Conservation (phyloP, 2,888 invertebrate species). For the Ophioninae sp. region DNA sequence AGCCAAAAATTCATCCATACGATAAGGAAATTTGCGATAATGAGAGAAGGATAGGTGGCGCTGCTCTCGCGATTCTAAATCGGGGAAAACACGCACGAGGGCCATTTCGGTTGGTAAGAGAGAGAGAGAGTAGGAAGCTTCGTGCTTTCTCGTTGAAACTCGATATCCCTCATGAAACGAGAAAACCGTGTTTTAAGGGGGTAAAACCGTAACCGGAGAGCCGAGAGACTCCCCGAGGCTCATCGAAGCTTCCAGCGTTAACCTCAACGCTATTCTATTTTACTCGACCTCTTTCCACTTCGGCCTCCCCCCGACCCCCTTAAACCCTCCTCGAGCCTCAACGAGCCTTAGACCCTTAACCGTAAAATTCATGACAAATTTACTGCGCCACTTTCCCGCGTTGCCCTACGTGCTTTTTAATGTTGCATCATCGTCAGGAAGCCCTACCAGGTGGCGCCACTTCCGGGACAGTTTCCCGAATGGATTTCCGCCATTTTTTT, state of each 20-base stretch:
- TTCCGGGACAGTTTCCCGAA: no score
- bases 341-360: not conserved
- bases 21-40: constrained; percentile 18
- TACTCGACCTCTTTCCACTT: not conserved
- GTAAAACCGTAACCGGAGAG: constrained; percentile 56
- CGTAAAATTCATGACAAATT: constrained; percentile 53
- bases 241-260: constrained; percentile 55
- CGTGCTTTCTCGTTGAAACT: constrained; percentile 24
- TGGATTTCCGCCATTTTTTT: no score
- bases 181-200: constrained; percentile 52
- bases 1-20: no score
- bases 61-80: constrained; percentile 29
- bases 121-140: not conserved
- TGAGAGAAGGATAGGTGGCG: not conserved
- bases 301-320: not conserved
- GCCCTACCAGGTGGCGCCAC: not conserved
- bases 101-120: not conserved
- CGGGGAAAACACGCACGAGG: constrained; percentile 1
- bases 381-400: constrained; percentile 27
- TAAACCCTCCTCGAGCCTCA: not conserved
- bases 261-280: constrained; percentile 16
- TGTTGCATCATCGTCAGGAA: constrained; percentile 13
- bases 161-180: constrained; percentile 48
- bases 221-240: constrained; percentile 51
- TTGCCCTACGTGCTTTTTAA: constrained; percentile 34